Evolutionary conservation across 2,888 invertebrate species (phyloP).

Genomic region (Drosophila crucigera): DNA sequence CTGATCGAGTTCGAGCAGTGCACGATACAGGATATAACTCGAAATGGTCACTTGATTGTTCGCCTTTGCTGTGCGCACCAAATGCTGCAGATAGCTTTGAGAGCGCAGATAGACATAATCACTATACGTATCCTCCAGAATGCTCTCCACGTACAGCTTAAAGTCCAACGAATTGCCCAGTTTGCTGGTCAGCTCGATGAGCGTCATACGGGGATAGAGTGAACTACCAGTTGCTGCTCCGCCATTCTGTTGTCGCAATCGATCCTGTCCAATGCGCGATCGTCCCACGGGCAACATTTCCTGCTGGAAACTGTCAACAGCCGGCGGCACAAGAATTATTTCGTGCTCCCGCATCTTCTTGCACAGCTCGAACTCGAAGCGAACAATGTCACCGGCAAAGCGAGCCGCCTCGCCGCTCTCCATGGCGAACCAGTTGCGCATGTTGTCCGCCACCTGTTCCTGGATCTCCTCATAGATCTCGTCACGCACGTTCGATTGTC

Average conservation of each 20-base stretch:
- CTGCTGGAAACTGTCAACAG: slow-evolving; percentile 8
- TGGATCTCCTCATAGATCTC: slow-evolving; percentile 65
- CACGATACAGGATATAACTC: slow-evolving; percentile 81
- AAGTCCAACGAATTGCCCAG: slow-evolving; percentile 73
- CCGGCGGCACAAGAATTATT: slow-evolving; percentile 15
- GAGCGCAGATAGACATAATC: slow-evolving; percentile 72
- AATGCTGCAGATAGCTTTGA: slow-evolving; percentile 69
- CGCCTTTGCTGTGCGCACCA: slow-evolving; percentile 59
- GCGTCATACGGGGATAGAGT: slow-evolving; percentile 49
- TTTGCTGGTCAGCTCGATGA: slow-evolving; percentile 57
- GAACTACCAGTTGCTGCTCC: slow-evolving; percentile 6
- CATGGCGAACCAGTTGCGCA: slow-evolving; percentile 76
- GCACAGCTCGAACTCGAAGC: slow-evolving; percentile 82
- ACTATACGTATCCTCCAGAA: slow-evolving; percentile 52
- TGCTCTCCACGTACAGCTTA: slow-evolving; percentile 72
- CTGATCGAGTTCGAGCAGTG: slow-evolving; percentile 61
- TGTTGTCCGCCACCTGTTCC: slow-evolving; percentile 71
- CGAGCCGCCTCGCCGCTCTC: slow-evolving; percentile 65
- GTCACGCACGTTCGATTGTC: slow-evolving; percentile 51
- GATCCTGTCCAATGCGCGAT: slow-evolving; percentile 56
- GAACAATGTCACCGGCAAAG: slow-evolving; percentile 75
- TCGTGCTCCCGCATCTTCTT: slow-evolving; percentile 68
- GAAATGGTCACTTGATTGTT: slow-evolving; percentile 68
- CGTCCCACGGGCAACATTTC: slow-evolving; percentile 16
- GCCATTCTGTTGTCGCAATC: slow-evolving; percentile 56